These are phyloP conservation scores for Bombyx mori DNA, from an alignment of 1,140 invertebrate species.

Conservation along the genomic window DNA sequence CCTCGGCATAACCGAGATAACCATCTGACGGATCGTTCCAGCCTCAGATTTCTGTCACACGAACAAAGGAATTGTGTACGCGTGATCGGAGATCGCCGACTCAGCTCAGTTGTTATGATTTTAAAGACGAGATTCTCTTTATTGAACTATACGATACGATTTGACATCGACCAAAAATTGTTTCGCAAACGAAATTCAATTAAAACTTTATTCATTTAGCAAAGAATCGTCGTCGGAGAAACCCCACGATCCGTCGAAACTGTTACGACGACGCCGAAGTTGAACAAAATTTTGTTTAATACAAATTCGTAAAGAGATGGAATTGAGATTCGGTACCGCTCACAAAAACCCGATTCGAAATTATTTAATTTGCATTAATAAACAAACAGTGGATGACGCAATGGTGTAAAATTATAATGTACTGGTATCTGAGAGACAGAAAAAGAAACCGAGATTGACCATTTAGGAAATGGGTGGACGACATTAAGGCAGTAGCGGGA, in stretches of 20 bases:
- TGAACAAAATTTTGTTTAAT: conserved; percentile 47
- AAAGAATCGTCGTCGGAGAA: conserved; percentile 50
- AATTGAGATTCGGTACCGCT: conserved; percentile 19
- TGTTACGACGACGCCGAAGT: conserved; percentile 41
- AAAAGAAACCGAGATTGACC: no score
- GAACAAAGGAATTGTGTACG: conserved; percentile 38
- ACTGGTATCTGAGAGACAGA: no score
- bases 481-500: no score
- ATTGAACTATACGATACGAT: conserved; percentile 18
- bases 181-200: conserved; percentile 55
- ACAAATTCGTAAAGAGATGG: conserved; percentile 44
- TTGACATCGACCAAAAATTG: conserved; percentile 44
- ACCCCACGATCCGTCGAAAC: conserved; percentile 41
- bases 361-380: conserved; percentile 8
- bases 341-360: conserved; percentile 8
- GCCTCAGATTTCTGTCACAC: conserved; percentile 27
- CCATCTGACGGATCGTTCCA: conserved; percentile 32
- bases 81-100: conserved; percentile 17
- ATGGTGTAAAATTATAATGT: no score
- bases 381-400: neutral
- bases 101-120: conserved; percentile 11
- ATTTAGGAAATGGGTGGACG: no score
- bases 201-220: conserved; percentile 68
- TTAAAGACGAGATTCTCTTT: neutral
- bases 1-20: conserved; percentile 26